phyloP scores from a whole-genome alignment of 1,140 invertebrate species.

The Trinorchestia longiramus region DNA sequence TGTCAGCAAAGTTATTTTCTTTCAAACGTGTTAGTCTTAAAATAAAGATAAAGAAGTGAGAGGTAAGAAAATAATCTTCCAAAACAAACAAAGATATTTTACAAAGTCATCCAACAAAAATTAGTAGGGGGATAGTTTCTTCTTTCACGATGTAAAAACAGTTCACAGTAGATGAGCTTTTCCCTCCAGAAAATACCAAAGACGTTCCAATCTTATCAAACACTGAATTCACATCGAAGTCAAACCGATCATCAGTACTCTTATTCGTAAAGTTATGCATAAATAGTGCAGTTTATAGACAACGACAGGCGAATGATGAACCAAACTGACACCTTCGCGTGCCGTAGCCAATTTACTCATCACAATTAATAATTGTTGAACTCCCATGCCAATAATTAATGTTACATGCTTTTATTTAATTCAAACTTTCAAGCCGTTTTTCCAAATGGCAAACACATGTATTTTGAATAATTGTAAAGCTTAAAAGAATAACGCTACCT shows the following conservation, averaged over 20 bases:
- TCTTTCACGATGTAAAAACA: too few relatives aligned
- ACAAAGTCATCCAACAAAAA: too few relatives aligned
- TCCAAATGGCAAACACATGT: too few relatives aligned
- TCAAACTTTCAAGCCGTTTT: not conserved
- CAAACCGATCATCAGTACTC: not conserved
- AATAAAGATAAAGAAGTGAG: not conserved
- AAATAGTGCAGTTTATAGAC: not conserved
- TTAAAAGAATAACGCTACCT: too few relatives aligned
- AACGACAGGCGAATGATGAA: not conserved
- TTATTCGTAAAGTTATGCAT: not conserved
- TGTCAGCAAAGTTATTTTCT: not conserved
- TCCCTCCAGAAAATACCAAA: too few relatives aligned
- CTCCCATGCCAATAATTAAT: not conserved
- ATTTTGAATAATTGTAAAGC: too few relatives aligned
- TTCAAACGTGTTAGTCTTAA: not conserved
- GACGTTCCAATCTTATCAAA: too few relatives aligned
- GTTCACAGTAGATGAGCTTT: too few relatives aligned
- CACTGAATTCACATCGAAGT: not conserved
- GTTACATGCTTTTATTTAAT: not conserved
- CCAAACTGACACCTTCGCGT: not conserved
- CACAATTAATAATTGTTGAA: not conserved
- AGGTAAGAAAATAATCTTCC: not conserved
- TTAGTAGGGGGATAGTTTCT: too few relatives aligned
- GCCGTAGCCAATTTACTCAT: not conserved
- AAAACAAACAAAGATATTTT: too few relatives aligned